These are phyloP conservation scores for Elephas maximus DNA, from an alignment of 2,113 vertebrate species.

Conservation along the genomic window DNA sequence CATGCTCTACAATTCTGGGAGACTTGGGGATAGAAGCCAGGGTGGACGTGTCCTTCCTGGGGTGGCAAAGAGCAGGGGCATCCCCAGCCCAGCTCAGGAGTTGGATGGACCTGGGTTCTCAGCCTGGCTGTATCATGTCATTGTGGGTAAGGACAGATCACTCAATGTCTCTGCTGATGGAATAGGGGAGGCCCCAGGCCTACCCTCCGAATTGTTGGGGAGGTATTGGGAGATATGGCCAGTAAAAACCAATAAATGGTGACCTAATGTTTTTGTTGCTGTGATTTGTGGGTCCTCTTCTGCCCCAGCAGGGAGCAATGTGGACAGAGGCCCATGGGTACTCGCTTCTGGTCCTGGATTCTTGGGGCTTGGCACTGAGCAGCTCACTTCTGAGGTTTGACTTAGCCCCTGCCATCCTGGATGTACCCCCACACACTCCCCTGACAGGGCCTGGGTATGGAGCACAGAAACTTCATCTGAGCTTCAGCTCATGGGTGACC, in stretches of 20 bases:
- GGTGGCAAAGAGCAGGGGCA: neutral
- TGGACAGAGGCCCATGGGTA: neutral
- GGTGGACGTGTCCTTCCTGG: neutral
- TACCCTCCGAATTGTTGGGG: neutral
- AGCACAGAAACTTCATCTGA: neutral
- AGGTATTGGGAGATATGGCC: neutral
- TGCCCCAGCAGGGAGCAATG: neutral
- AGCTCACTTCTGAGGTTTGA: neutral
- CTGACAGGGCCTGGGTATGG: neutral
- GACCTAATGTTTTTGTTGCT: neutral
- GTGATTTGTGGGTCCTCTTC: neutral
- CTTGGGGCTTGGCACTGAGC: neutral
- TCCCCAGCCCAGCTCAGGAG: neutral
- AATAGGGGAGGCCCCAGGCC: neutral
- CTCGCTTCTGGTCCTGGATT: neutral
- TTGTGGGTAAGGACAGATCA: neutral
- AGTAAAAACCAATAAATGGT: neutral
- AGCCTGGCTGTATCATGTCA: neutral
- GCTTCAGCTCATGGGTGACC: neutral
- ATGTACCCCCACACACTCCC: too few species aligned
- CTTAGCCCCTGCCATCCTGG: neutral
- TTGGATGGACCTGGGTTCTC: neutral
- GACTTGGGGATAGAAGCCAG: neutral
- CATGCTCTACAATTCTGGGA: neutral
- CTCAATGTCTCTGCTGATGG: neutral